Conservation (phyloP, 2,113 vertebrate genomes). For the Setophaga kirtlandii region DNA sequence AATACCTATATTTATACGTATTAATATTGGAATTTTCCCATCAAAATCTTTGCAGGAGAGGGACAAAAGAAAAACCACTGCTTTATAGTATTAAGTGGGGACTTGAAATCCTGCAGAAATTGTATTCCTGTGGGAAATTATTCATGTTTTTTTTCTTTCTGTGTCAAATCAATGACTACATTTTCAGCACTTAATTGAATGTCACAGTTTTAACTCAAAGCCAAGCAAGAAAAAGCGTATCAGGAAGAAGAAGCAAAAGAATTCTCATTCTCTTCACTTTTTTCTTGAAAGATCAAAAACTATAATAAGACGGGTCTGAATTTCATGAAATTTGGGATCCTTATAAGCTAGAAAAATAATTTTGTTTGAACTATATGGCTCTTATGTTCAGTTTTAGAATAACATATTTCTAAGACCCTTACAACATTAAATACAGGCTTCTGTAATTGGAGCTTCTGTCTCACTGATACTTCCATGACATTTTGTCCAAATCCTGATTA, state of each 20-base stretch:
- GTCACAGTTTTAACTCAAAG: slow-evolving; percentile 27
- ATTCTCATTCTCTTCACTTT: slow-evolving; percentile 4
- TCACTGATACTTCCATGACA: not conserved
- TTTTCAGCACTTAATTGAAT: slow-evolving; percentile 37
- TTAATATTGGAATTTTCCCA: not conserved
- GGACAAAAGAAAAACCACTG: not conserved
- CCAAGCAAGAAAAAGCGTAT: not conserved
- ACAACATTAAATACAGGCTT: slow-evolving; percentile 7
- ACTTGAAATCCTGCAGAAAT: slow-evolving; percentile 3
- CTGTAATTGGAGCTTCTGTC: not conserved
- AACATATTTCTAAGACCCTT: not conserved
- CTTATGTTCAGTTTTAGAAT: not conserved
- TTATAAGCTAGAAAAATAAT: not conserved
- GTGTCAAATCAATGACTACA: not conserved
- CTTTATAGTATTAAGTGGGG: not conserved
- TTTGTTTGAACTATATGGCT: slow-evolving; percentile 6
- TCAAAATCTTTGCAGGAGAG: slow-evolving; percentile 1
- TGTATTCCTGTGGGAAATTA: slow-evolving; percentile 19
- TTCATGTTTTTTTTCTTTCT: not conserved
- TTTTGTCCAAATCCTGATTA: not conserved
- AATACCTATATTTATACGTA: not conserved
- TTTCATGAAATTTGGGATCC: not conserved
- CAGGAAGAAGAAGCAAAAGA: not conserved
- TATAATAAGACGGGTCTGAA: not conserved
- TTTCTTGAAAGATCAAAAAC: slow-evolving; percentile 29